Evolutionary conservation across 1,140 invertebrate genomes (phyloP).

Genomic region (Aphelinus atriplicis): DNA sequence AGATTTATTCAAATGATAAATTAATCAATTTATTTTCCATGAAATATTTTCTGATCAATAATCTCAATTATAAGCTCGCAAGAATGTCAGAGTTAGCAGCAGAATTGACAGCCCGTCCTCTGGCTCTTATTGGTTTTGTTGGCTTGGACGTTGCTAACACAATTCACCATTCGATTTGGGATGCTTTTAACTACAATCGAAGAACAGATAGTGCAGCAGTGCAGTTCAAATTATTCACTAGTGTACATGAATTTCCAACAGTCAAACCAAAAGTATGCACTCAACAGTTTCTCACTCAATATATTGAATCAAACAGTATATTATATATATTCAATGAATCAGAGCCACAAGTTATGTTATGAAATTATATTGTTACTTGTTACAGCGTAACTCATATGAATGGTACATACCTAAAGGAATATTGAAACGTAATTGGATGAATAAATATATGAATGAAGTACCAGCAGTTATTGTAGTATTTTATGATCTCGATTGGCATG

Average conservation of each 20-base stretch:
- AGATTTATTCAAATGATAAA: too few relatives aligned
- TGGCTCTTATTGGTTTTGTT: conserved; percentile 84
- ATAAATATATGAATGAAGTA: conserved; percentile 90
- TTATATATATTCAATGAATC: conserved; percentile 20
- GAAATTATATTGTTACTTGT: conserved; percentile 39
- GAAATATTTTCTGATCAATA: too few relatives aligned
- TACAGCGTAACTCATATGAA: conserved; percentile 87
- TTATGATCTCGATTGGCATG: conserved; percentile 97
- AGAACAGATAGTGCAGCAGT: conserved; percentile 84
- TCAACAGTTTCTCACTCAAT: neutral
- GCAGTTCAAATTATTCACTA: conserved; percentile 82
- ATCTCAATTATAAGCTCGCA: neutral
- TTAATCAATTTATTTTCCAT: too few relatives aligned
- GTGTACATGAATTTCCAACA: conserved; percentile 87
- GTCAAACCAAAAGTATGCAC: conserved; percentile 82
- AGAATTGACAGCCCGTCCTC: conserved; percentile 81
- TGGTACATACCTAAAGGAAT: conserved; percentile 97
- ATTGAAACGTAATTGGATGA: conserved; percentile 94
- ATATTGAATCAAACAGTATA: neutral
- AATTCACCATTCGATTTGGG: conserved; percentile 91
- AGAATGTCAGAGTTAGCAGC: conserved; percentile 74
- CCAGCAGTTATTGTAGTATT: conserved; percentile 95
- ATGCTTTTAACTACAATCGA: conserved; percentile 86
- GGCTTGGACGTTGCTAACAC: conserved; percentile 88
- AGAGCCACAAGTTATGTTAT: neutral